These are phyloP conservation scores for Panthera uncia DNA, from an alignment of 2,113 vertebrate species.

Conservation along the genomic window DNA sequence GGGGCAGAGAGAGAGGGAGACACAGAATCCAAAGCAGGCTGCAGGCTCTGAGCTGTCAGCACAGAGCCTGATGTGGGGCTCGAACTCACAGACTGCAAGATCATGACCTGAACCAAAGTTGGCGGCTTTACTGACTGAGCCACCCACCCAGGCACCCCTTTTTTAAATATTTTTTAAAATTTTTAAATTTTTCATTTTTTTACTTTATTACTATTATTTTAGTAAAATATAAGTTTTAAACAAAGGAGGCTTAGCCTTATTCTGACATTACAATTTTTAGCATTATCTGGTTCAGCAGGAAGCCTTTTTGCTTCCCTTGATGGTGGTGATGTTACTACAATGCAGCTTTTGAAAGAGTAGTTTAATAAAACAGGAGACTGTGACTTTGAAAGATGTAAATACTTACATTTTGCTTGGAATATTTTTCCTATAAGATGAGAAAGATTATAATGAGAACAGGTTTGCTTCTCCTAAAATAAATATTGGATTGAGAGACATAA, in stretches of 20 bases:
- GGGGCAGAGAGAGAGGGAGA: too few species aligned
- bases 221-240: not conserved
- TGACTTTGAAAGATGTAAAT: not conserved
- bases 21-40: too few species aligned
- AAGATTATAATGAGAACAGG: not conserved
- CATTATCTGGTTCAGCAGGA: not conserved
- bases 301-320: not conserved
- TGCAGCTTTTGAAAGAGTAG: slow-evolving; percentile 4
- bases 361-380: not conserved
- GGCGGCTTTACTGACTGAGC: too few species aligned
- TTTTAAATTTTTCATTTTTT: too few species aligned
- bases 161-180: too few species aligned
- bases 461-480: not conserved
- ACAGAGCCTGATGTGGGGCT: too few species aligned
- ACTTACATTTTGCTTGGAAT: not conserved
- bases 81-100: too few species aligned
- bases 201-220: too few species aligned
- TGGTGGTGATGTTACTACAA: not conserved
- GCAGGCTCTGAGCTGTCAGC: too few species aligned
- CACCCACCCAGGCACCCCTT: too few species aligned
- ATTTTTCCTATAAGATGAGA: not conserved
- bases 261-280: not conserved
- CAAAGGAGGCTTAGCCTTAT: not conserved
- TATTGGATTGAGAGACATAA: not conserved
- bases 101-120: too few species aligned